A percentile compares a stretch with the other conserved stretches of the same genome.
phyloP scores from a whole-genome alignment of 2,797 vertebrate genomes.

The Borostomias antarcticus region DNA sequence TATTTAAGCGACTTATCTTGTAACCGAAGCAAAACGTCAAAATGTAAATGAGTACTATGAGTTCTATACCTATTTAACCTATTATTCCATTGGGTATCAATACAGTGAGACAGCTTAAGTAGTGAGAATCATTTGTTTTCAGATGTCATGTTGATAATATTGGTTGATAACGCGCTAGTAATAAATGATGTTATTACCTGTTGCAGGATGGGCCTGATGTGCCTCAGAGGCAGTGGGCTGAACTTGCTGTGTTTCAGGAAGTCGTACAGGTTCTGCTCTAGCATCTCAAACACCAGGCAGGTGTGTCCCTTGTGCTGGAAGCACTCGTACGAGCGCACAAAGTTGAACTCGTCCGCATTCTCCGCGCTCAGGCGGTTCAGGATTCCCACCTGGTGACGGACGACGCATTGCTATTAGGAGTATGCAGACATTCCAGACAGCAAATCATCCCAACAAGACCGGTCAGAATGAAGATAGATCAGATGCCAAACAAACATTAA shows the following conservation, averaged over 20 bases:
- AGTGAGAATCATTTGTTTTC: too few species aligned
- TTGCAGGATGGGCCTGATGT: constrained; percentile 81
- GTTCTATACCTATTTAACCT: too few species aligned
- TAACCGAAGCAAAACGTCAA: too few species aligned
- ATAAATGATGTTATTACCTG: constrained; percentile 57
- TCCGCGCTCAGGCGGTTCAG: constrained; percentile 95
- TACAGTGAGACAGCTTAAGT: too few species aligned
- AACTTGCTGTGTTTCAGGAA: constrained; percentile 99
- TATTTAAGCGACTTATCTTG: too few species aligned
- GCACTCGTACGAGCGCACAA: constrained; percentile 96
- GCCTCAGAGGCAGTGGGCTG: constrained; percentile 90
- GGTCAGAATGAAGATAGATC: neutral
- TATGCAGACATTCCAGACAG: neutral
- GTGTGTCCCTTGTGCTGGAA: constrained; percentile 99
- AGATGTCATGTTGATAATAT: too few species aligned
- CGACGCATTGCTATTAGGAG: too few species aligned
- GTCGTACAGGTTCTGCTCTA: constrained; percentile 99
- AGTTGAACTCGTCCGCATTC: constrained; percentile 97
- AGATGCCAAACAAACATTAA: too few species aligned
- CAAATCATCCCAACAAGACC: neutral
- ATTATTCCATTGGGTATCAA: too few species aligned
- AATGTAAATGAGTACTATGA: too few species aligned
- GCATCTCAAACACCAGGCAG: constrained; percentile 98
- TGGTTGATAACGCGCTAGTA: too few species aligned
- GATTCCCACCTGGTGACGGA: constrained; percentile 85